These are phyloP conservation scores for Crotalus helleri DNA, from an alignment of 2,113 vertebrate genomes.

Conservation along the genomic window DNA sequence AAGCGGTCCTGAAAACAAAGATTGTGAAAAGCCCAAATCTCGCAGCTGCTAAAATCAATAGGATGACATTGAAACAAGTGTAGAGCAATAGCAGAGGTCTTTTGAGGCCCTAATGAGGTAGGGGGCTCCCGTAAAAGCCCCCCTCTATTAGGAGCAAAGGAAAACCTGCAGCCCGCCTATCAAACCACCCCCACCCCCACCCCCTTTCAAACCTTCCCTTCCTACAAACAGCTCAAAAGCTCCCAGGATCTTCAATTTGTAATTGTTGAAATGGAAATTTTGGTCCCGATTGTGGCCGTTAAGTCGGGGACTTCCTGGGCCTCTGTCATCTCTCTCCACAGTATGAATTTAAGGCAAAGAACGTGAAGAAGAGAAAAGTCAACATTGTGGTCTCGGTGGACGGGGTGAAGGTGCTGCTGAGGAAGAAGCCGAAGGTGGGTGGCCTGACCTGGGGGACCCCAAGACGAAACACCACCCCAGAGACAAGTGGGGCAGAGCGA, in stretches of 20 bases:
- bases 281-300: background rate
- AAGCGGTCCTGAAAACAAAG: background rate
- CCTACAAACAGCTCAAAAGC: too few species aligned
- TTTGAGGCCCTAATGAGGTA: background rate
- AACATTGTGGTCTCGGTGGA: constrained; percentile 85
- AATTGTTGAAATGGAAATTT: background rate
- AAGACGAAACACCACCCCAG: background rate
- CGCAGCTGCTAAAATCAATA: background rate
- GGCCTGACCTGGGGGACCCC: background rate
- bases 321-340: constrained; percentile 26
- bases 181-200: fast-evolving
- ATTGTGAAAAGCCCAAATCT: background rate
- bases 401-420: constrained; percentile 76
- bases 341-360: constrained; percentile 93
- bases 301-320: background rate
- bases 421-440: constrained; percentile 83
- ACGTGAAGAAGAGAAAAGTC: constrained; percentile 89
- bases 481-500: background rate
- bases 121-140: background rate
- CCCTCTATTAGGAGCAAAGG: background rate
- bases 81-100: background rate
- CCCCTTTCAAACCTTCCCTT: too few species aligned
- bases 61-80: background rate
- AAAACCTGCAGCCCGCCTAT: background rate
- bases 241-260: too few species aligned